These are phyloP conservation scores for Furcifer pardalis DNA, from an alignment of 2,797 vertebrate genomes.

Conservation along the genomic window DNA sequence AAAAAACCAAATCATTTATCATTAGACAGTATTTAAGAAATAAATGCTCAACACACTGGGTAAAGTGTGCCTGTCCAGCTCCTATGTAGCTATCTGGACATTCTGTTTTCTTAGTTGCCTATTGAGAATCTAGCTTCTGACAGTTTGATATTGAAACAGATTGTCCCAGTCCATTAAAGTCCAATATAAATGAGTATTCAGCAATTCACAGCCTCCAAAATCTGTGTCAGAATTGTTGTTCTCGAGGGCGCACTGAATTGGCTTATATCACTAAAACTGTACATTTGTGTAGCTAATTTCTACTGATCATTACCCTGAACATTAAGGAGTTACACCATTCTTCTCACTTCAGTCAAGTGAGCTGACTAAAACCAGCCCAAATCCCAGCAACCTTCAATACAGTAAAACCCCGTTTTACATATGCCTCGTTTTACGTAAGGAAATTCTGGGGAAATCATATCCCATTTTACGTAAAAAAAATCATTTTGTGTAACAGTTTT, in stretches of 20 bases:
- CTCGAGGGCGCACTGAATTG: not conserved
- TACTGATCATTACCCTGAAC: not conserved
- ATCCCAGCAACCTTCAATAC: constrained; percentile 23
- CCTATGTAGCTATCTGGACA: not conserved
- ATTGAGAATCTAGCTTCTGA: not conserved
- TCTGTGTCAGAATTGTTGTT: not conserved
- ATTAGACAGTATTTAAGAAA: not conserved
- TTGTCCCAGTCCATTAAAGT: not conserved
- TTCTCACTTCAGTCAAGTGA: constrained; percentile 39
- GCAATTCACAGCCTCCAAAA: not conserved
- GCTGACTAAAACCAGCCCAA: not conserved
- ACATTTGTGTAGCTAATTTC: not conserved
- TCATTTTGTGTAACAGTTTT: too few species aligned
- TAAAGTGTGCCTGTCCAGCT: not conserved
- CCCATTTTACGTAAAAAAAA: too few species aligned
- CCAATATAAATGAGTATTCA: not conserved
- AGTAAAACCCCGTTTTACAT: too few species aligned
- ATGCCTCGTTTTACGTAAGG: too few species aligned
- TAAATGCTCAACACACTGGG: rapidly evolving
- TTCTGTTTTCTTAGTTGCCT: not conserved
- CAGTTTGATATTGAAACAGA: not conserved
- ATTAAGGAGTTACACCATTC: not conserved
- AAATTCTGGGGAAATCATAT: too few species aligned
- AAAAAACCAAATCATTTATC: rapidly evolving
- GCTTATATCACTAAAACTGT: not conserved